Evolutionary conservation across 1,140 invertebrate genomes (phyloP).

Genomic region (Druon quercuslanigerum): DNA sequence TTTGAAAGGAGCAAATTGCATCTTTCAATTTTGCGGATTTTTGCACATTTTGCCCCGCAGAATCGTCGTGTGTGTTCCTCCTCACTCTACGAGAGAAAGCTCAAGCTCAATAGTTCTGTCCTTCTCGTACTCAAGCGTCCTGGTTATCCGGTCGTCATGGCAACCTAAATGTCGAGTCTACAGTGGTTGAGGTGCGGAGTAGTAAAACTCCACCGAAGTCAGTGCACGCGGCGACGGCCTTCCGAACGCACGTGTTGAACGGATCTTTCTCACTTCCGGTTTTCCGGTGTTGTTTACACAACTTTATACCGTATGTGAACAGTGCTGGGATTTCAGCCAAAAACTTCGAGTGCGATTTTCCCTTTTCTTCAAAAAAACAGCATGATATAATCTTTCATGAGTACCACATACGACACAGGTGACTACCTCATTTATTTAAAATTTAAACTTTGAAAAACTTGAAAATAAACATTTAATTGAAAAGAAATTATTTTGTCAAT

Average conservation of each 20-base stretch:
- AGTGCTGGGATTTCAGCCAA: background rate
- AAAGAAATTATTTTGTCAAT: too few species aligned
- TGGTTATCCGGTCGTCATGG: conserved; percentile 52
- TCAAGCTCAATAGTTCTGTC: conserved; percentile 8
- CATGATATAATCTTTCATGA: conserved; percentile 15
- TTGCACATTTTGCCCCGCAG: too few species aligned
- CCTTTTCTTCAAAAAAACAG: background rate
- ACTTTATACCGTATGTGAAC: background rate
- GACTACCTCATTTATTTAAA: background rate
- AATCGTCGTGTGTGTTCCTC: too few species aligned
- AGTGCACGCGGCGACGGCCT: conserved; percentile 70
- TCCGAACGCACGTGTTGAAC: conserved; percentile 55
- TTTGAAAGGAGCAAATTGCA: too few species aligned
- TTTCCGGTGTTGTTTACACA: conserved; percentile 15
- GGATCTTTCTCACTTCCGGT: conserved; percentile 20
- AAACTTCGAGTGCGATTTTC: background rate
- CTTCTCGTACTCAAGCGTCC: conserved; percentile 46
- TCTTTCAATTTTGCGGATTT: too few species aligned
- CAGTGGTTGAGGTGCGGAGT: conserved; percentile 42
- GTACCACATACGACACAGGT: conserved; percentile 3
- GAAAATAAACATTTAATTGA: too few species aligned
- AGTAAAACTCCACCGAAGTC: conserved; percentile 58
- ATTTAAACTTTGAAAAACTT: too few species aligned
- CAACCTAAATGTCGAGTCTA: conserved; percentile 35
- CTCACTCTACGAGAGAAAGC: background rate